Conservation (phyloP, 2,113 vertebrate species). For the Dicrurus megarhynchus region DNA sequence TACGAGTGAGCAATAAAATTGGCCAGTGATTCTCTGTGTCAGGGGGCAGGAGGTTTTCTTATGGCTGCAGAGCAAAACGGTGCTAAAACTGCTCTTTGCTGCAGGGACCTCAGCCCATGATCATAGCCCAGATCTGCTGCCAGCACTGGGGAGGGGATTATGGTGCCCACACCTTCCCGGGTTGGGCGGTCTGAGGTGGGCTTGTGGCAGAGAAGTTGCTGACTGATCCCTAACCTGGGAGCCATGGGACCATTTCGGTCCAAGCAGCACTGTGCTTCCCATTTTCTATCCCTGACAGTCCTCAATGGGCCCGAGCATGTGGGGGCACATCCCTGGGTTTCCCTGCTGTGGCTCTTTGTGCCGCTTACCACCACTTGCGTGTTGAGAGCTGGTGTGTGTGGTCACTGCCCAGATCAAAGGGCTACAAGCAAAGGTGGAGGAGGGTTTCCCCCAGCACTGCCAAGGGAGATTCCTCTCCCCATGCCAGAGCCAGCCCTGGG, state of each 20-base stretch:
- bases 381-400: background rate
- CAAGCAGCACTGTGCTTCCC: fast-evolving
- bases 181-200: fast-evolving
- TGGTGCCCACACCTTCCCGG: fast-evolving
- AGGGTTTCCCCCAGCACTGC: background rate
- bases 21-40: no score
- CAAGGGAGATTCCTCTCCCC: background rate
- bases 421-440: fast-evolving
- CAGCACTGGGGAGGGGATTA: background rate
- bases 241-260: fast-evolving
- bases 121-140: background rate
- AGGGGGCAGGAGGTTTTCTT: background rate
- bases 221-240: background rate
- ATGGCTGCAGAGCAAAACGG: fast-evolving
- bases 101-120: fast-evolving
- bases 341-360: background rate
- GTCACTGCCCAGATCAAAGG: background rate
- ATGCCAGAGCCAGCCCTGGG: background rate
- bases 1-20: fast-evolving
- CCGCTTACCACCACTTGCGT: fast-evolving
- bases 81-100: background rate
- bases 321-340: background rate
- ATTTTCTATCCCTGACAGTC: background rate
- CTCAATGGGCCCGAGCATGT: background rate
- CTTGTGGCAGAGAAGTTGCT: background rate